A percentile compares a stretch with the other conserved stretches of the same genome.
Conservation (phyloP, 2,113 vertebrate species). For the Psittacus erithacus region DNA sequence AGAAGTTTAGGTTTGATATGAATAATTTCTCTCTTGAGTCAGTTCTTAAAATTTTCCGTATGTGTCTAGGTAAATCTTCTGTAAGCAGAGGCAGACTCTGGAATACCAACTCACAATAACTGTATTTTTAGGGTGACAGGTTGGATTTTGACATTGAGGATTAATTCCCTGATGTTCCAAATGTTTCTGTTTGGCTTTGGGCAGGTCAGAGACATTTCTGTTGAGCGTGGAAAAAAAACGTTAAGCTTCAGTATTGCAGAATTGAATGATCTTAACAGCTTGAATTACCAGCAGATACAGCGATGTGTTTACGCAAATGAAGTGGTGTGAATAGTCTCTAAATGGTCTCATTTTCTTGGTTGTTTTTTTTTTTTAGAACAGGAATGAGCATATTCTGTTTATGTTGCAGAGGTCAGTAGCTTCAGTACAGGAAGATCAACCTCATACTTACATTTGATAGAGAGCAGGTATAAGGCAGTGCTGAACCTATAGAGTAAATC, state of each 20-base stretch:
- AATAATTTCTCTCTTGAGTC: background rate
- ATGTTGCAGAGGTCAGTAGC: background rate
- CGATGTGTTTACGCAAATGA: background rate
- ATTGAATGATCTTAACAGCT: background rate
- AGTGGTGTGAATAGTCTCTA: background rate
- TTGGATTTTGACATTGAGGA: background rate
- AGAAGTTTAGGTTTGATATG: background rate
- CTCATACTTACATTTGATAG: accelerated
- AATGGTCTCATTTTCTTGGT: background rate
- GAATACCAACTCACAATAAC: background rate
- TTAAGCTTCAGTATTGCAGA: background rate
- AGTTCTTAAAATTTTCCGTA: background rate
- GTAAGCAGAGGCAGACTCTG: background rate
- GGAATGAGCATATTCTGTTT: background rate
- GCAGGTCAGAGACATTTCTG: background rate
- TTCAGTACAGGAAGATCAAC: background rate
- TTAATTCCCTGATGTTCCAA: background rate
- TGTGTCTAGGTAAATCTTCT: background rate
- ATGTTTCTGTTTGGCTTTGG: background rate
- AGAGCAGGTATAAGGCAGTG: background rate
- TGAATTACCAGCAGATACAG: background rate
- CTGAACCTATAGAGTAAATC: background rate
- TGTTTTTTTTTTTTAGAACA: background rate
- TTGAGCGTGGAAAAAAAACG: background rate
- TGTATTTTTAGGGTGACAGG: background rate